Evolutionary conservation across 1,140 invertebrate species (phyloP).

Genomic region (Pinna nobilis): DNA sequence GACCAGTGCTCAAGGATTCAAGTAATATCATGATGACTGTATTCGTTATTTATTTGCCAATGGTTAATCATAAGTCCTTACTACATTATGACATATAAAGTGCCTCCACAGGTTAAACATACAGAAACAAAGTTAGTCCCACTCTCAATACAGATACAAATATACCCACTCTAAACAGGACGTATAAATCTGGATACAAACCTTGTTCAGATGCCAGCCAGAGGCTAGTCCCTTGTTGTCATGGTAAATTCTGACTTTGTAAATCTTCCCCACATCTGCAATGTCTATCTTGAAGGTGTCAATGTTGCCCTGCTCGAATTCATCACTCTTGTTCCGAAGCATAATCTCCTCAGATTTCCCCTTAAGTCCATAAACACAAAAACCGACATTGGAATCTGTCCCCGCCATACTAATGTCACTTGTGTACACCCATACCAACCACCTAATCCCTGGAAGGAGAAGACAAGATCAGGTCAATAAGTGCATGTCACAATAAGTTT

Average conservation of each 20-base stretch:
- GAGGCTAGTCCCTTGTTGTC: slow-evolving; percentile 67
- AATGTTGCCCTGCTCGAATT: slow-evolving; percentile 74
- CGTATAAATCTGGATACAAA: slow-evolving; percentile 56
- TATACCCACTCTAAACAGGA: too few relatives aligned
- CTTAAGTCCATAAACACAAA: slow-evolving; percentile 74
- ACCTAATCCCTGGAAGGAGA: slow-evolving; percentile 65
- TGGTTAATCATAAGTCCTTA: background rate
- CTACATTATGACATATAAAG: background rate
- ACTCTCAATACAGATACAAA: too few relatives aligned
- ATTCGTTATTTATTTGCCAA: background rate
- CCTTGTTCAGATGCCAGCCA: slow-evolving; percentile 74
- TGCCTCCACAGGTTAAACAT: too few relatives aligned
- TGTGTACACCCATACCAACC: slow-evolving; percentile 70
- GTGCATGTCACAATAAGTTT: too few relatives aligned
- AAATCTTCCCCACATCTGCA: slow-evolving; percentile 67
- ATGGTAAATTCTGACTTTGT: slow-evolving; percentile 73
- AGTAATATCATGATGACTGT: too few relatives aligned
- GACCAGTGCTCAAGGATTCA: too few relatives aligned
- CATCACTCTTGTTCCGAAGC: slow-evolving; percentile 66
- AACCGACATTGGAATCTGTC: slow-evolving; percentile 68
- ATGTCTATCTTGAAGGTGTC: slow-evolving; percentile 73
- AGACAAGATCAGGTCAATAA: too few relatives aligned
- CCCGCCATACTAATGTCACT: slow-evolving; percentile 67
- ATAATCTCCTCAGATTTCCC: slow-evolving; percentile 59
- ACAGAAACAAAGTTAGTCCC: too few relatives aligned